Conservation (phyloP, 2,888 invertebrate genomes). For the Deroplatys truncata region DNA sequence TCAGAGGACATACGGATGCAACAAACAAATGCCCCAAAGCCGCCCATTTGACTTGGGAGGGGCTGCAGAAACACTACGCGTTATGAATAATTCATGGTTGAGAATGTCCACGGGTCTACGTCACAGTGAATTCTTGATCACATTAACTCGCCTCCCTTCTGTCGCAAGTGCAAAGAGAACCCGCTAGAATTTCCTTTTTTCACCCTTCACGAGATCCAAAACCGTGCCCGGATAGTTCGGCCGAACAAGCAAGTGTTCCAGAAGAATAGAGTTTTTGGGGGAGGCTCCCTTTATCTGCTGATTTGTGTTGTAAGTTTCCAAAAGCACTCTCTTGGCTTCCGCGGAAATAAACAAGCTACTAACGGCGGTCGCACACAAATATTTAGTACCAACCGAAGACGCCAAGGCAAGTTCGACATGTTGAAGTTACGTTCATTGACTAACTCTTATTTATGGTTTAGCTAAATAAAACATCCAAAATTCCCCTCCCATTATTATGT, state of each 20-base stretch:
- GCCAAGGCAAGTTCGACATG: not conserved
- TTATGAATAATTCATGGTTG: not conserved
- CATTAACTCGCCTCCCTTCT: not conserved
- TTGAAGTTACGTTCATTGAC: no score
- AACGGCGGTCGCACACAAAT: not conserved
- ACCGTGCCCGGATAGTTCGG: not conserved
- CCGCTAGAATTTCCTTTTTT: no score
- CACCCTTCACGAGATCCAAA: not conserved
- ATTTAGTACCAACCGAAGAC: not conserved
- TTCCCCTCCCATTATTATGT: no score
- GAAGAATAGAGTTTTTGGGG: not conserved
- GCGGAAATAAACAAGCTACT: not conserved
- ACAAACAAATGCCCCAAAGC: not conserved
- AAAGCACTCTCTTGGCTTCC: not conserved
- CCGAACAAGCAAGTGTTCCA: not conserved
- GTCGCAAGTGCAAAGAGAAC: not conserved
- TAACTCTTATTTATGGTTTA: no score
- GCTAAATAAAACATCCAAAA: no score
- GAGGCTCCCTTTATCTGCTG: not conserved
- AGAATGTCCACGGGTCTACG: not conserved
- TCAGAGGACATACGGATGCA: not conserved
- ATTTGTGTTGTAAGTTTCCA: not conserved
- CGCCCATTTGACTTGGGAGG: not conserved
- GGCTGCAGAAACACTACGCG: not conserved
- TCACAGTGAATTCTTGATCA: not conserved